Conservation (phyloP, 2,797 vertebrate genomes). For the Synanceia verrucosa region DNA sequence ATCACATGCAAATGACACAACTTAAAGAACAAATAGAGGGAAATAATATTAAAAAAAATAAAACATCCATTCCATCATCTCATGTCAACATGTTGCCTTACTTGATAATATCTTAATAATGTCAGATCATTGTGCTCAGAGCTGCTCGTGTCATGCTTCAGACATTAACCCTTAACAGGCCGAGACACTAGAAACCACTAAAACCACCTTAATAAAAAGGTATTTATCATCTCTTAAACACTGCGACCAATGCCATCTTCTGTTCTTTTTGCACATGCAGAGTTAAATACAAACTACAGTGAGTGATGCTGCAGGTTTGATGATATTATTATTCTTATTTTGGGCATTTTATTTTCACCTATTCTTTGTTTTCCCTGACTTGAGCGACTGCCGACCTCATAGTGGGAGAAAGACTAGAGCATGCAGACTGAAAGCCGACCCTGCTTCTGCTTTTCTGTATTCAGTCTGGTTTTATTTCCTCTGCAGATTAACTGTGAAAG, state of each 20-base stretch:
- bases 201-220: conserved; percentile 14
- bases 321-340: conserved; percentile 8
- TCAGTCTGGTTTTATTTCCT: background rate
- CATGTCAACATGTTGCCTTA: conserved; percentile 81
- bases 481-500: conserved; percentile 38
- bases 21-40: conserved; percentile 12
- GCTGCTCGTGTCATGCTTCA: conserved; percentile 62
- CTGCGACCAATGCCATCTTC: background rate
- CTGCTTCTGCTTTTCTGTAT: background rate
- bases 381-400: background rate
- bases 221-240: background rate
- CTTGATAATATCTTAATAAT: conserved; percentile 67
- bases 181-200: conserved; percentile 32
- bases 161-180: conserved; percentile 28
- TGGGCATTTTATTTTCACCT: background rate
- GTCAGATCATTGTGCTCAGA: conserved; percentile 58
- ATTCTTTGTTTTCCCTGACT: conserved; percentile 3
- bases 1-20: conserved; percentile 46
- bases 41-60: conserved; percentile 12
- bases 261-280: conserved; percentile 25
- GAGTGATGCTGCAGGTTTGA: conserved; percentile 25
- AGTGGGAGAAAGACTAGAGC: conserved; percentile 6
- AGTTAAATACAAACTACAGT: conserved; percentile 25
- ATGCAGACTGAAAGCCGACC: too few species aligned
- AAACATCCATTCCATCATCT: conserved; percentile 61